Conservation (phyloP, 2,113 vertebrate species). For the Rostratula benghalensis region DNA sequence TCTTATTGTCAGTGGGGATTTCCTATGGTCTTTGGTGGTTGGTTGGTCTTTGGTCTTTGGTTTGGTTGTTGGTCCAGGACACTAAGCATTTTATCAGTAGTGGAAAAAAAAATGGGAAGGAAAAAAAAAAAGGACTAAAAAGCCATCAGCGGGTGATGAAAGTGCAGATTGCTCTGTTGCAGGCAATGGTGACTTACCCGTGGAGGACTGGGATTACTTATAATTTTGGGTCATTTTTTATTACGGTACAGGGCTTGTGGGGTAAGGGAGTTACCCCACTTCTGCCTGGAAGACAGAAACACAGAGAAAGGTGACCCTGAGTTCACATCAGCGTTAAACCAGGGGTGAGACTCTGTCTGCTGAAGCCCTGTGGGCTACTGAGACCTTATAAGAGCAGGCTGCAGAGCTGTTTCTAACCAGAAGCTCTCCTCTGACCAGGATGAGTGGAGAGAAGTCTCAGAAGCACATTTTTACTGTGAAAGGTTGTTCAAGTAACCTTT, state of each 20-base stretch:
- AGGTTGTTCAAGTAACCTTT: not conserved
- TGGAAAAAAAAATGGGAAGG: not conserved
- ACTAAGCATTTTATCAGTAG: not conserved
- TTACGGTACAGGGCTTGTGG: not conserved
- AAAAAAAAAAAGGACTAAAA: not conserved
- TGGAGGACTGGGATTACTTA: not conserved
- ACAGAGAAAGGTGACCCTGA: not conserved
- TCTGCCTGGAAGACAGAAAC: constrained; percentile 4
- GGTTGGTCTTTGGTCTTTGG: not conserved
- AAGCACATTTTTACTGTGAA: not conserved
- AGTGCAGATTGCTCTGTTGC: not conserved
- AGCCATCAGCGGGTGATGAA: not conserved
- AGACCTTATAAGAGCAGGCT: not conserved
- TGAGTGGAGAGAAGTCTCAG: not conserved
- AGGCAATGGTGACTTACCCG: not conserved
- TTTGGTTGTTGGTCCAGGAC: not conserved
- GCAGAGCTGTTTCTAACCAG: not conserved
- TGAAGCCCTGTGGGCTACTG: constrained; percentile 13
- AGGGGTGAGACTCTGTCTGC: not conserved
- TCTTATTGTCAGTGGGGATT: not conserved
- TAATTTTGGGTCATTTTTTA: not conserved
- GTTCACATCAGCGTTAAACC: not conserved
- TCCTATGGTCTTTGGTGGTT: not conserved
- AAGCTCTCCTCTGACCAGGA: not conserved
- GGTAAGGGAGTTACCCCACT: not conserved